A percentile compares a stretch with the other conserved stretches of the same genome.
Conservation (phyloP, 2,888 invertebrate species). For the Lepidonotus clava region DNA sequence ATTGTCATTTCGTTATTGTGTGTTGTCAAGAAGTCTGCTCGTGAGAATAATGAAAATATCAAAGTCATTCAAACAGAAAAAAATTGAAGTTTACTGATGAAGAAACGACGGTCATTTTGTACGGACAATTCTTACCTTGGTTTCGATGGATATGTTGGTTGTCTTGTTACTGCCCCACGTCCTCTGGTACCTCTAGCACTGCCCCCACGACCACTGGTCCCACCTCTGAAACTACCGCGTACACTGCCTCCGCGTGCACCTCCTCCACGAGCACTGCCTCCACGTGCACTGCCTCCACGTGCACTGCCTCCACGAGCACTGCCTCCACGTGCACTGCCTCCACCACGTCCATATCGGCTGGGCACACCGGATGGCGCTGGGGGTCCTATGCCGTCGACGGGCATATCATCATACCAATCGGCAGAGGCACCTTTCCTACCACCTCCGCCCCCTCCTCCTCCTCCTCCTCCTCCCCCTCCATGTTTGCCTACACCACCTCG, state of each 20-base stretch:
- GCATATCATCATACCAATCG: not conserved
- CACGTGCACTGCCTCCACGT: not conserved
- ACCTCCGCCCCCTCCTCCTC: not conserved
- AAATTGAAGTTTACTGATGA: no score
- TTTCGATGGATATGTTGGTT: no score
- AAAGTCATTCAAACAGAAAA: no score
- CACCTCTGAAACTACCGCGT: constrained; percentile 34
- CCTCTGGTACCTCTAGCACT: constrained; percentile 27
- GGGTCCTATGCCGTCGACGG: not conserved
- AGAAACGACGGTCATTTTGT: no score
- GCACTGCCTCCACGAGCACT: not conserved
- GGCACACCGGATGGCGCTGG: not conserved
- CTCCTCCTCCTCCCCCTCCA: constrained; percentile 43
- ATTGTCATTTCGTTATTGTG: no score
- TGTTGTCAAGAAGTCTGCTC: no score
- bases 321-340: not conserved
- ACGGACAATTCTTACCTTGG: no score
- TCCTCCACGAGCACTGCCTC: not conserved
- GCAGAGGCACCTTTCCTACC: not conserved
- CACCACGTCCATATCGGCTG: not conserved
- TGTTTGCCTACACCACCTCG: constrained; percentile 61
- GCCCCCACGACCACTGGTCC: not conserved
- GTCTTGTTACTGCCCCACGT: not conserved
- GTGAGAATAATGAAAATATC: no score
- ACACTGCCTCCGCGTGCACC: not conserved